These are phyloP conservation scores for Schizothorax lantsangensis DNA, from an alignment of 2,797 vertebrate genomes.

Conservation along the genomic window DNA sequence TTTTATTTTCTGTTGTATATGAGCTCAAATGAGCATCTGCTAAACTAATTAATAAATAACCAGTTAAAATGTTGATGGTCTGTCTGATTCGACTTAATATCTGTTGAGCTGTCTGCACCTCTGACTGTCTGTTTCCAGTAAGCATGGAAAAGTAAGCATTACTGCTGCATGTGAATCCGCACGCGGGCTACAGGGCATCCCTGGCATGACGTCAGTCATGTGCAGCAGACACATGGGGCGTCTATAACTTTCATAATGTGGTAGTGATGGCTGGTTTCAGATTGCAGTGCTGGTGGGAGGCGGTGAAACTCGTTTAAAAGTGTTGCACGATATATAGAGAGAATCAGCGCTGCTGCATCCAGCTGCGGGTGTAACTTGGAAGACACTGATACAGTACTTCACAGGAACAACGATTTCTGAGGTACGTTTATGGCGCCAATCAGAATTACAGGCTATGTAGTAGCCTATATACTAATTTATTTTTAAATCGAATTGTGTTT, in stretches of 20 bases:
- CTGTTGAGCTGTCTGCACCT: not conserved
- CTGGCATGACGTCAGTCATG: constrained; percentile 29
- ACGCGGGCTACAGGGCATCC: not conserved
- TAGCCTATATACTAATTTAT: not conserved
- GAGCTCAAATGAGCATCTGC: constrained; percentile 1
- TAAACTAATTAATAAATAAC: constrained; percentile 23
- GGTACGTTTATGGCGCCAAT: not conserved
- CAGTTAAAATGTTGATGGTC: not conserved
- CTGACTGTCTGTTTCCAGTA: not conserved
- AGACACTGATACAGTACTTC: not conserved
- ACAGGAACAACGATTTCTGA: not conserved
- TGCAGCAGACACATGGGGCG: constrained; percentile 19
- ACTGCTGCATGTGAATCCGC: not conserved
- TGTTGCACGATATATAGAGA: not conserved
- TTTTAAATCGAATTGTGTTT: not conserved
- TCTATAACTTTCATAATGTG: constrained; percentile 10
- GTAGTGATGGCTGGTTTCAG: constrained; percentile 21
- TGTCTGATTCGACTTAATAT: not conserved
- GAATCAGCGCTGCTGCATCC: constrained; percentile 15
- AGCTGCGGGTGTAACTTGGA: not conserved
- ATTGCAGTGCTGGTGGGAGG: constrained; percentile 32
- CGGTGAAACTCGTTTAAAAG: constrained; percentile 32
- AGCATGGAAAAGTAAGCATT: not conserved
- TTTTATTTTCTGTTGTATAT: not conserved
- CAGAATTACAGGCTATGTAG: not conserved